Evolutionary conservation across 2,888 invertebrate species (phyloP).

Genomic region (Drosophila nigritarsus): DNA sequence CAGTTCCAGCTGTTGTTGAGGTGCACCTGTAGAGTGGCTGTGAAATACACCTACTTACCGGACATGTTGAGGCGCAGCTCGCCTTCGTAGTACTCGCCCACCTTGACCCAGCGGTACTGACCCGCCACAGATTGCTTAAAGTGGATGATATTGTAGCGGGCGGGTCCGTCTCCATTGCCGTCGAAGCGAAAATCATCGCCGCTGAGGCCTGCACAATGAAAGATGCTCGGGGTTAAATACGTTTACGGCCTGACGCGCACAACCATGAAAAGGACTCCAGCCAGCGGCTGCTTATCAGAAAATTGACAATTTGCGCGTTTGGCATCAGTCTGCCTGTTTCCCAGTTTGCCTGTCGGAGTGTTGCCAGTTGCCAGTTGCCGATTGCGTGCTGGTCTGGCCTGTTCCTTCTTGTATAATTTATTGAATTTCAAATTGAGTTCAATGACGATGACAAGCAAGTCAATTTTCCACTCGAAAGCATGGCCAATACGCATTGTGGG

Average conservation of each 20-base stretch:
- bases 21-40: not conserved
- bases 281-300: constrained; percentile 70
- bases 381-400: constrained; percentile 10
- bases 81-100: constrained; percentile 94
- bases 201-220: constrained; percentile 89
- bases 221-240: constrained; percentile 45
- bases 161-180: constrained; percentile 95
- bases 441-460: constrained; percentile 82
- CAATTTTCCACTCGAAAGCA: constrained; percentile 82
- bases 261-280: not conserved
- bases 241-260: constrained; percentile 49
- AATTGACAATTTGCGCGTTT: constrained; percentile 80
- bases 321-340: constrained; percentile 42
- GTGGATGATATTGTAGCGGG: constrained; percentile 97
- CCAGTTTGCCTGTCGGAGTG: not conserved
- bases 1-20: constrained; percentile 23
- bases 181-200: constrained; percentile 96
- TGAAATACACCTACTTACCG: constrained; percentile 86
- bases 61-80: constrained; percentile 91
- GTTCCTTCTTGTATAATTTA: constrained; percentile 74
- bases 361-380: constrained; percentile 12
- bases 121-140: constrained; percentile 93
- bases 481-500: constrained; percentile 67
- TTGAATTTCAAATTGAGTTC: constrained; percentile 83
- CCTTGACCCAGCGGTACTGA: constrained; percentile 93